phyloP scores from a whole-genome alignment of 2,888 invertebrate genomes.

The Diarsia brunnea region DNA sequence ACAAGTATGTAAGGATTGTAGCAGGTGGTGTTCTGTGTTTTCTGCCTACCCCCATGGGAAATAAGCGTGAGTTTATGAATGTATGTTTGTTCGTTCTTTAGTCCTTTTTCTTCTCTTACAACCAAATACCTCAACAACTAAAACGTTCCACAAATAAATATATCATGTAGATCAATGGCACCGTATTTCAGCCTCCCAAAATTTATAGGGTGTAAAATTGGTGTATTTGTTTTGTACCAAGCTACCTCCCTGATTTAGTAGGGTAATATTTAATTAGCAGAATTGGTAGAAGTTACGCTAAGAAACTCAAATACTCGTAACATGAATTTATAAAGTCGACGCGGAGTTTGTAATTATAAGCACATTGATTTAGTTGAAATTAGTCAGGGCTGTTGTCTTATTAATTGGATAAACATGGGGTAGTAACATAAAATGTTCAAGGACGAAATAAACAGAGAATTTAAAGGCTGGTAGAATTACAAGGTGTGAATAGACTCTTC shows the following conservation, averaged over 20 bases:
- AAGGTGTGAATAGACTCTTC: no score
- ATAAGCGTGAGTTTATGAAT: no score
- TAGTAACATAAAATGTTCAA: not conserved
- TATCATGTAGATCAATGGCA: conserved; percentile 32
- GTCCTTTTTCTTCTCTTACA: fast-evolving
- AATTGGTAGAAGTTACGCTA: conserved; percentile 54
- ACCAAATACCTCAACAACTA: no score
- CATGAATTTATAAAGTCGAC: conserved; percentile 53
- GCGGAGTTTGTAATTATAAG: conserved; percentile 53
- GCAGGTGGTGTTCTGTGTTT: no score
- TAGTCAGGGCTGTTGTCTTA: conserved; percentile 42
- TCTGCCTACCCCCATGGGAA: no score
- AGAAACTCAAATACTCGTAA: conserved; percentile 46
- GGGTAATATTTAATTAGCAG: conserved; percentile 68
- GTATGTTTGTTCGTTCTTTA: not conserved
- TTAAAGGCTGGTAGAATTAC: not conserved
- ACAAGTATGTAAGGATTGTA: no score
- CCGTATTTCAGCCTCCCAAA: conserved; percentile 50
- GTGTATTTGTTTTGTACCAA: conserved; percentile 66
- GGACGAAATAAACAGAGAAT: not conserved
- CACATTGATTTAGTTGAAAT: conserved; percentile 53
- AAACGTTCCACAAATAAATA: conserved; percentile 31
- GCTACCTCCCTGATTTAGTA: conserved; percentile 67
- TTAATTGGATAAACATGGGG: conserved; percentile 44
- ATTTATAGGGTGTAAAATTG: conserved; percentile 71